Conservation (phyloP, 2,797 vertebrate genomes). For the Sebastes kiyomatsui region DNA sequence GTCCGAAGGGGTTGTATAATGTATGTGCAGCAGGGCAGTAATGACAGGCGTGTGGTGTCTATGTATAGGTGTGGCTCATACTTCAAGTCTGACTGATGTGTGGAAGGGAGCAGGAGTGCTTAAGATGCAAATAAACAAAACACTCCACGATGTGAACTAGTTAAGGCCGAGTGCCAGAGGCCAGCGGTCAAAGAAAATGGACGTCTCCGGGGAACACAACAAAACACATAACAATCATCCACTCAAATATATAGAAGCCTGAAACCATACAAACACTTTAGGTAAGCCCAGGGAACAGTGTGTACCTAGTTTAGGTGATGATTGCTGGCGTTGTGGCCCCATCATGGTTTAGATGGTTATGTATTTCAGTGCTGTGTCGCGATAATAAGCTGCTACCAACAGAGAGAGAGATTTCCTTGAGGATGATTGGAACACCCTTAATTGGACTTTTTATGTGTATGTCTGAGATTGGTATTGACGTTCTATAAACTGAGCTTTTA, state of each 20-base stretch:
- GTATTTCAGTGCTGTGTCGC: constrained; percentile 40
- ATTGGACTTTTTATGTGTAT: constrained; percentile 37
- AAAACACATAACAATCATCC: constrained; percentile 43
- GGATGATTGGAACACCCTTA: constrained; percentile 19
- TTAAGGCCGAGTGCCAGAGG: background rate
- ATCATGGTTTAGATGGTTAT: constrained; percentile 35
- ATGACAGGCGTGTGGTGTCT: constrained; percentile 58
- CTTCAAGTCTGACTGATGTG: constrained; percentile 36
- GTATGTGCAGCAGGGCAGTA: constrained; percentile 37
- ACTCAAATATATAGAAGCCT: constrained; percentile 46
- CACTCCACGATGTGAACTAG: constrained; percentile 6
- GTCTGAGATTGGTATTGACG: constrained; percentile 13
- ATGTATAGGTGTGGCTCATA: constrained; percentile 37
- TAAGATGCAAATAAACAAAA: constrained; percentile 58
- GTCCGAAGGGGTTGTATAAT: constrained; percentile 4
- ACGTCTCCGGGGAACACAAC: constrained; percentile 33
- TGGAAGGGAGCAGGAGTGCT: constrained; percentile 11
- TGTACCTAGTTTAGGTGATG: constrained; percentile 30
- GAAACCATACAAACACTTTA: constrained; percentile 33
- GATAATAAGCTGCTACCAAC: constrained; percentile 51
- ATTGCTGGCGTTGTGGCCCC: constrained; percentile 36
- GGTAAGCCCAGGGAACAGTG: background rate
- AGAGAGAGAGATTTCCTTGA: background rate
- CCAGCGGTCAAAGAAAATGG: constrained; percentile 26
- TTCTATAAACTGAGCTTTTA: constrained; percentile 16